phyloP scores from a whole-genome alignment of 1,140 invertebrate genomes.

The Aphis craccivora region DNA sequence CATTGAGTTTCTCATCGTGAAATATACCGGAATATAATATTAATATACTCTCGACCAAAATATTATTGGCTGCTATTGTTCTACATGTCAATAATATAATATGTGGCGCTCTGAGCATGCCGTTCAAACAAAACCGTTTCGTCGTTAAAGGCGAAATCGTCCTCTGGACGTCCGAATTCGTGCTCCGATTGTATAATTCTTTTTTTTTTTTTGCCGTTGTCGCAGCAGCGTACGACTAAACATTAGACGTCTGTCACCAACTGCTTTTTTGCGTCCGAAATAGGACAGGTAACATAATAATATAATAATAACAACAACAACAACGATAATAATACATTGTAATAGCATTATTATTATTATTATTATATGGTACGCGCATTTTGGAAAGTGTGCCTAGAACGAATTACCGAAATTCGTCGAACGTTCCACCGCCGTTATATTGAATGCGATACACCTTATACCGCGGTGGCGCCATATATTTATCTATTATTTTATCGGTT shows the following conservation, averaged over 20 bases:
- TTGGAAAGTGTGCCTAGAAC: constrained; percentile 24
- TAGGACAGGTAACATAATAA: background rate
- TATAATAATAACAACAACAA: background rate
- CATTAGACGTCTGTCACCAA: background rate
- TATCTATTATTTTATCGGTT: background rate
- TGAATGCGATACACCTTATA: background rate
- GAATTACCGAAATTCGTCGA: background rate
- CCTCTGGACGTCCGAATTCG: background rate
- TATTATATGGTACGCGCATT: background rate
- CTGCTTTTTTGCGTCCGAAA: background rate
- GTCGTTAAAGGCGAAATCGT: background rate
- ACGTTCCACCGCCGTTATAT: background rate
- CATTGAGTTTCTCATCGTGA: background rate
- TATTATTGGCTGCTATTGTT: background rate
- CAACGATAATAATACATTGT: too few species aligned
- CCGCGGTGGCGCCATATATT: background rate
- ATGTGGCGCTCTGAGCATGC: background rate
- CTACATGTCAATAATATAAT: background rate
- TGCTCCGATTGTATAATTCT: background rate
- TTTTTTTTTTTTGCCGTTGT: background rate
- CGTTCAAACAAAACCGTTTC: background rate
- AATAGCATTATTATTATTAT: background rate
- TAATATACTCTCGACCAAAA: background rate
- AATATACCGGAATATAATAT: background rate
- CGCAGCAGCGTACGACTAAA: background rate